These are phyloP conservation scores for Colossoma macropomum DNA, from an alignment of 2,113 vertebrate species.

Conservation along the genomic window DNA sequence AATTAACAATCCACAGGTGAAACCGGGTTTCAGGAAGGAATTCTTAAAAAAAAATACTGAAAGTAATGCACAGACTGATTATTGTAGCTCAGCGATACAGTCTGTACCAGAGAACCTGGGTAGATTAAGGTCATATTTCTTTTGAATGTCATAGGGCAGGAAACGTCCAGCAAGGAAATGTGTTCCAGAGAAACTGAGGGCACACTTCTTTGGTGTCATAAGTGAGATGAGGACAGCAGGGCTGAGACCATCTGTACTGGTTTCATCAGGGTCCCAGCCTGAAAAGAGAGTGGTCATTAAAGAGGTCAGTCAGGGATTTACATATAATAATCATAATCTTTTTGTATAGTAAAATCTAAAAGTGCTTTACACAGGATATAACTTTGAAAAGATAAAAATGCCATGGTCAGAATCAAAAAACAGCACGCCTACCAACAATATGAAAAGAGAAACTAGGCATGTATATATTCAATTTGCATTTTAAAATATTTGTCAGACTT, in stretches of 20 bases:
- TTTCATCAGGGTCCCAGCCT: constrained; percentile 78
- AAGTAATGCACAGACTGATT: background rate
- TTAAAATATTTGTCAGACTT: too few relatives aligned
- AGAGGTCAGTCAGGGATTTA: background rate
- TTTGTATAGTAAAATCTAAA: too few relatives aligned
- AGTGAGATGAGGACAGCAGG: constrained; percentile 83
- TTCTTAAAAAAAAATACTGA: background rate
- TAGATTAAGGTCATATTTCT: constrained; percentile 81
- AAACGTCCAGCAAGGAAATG: constrained; percentile 84
- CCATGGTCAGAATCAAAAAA: too few relatives aligned
- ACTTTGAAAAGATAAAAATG: too few relatives aligned
- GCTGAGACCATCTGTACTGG: constrained; percentile 66
- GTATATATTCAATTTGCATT: too few relatives aligned
- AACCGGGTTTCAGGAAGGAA: background rate
- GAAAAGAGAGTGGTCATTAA: background rate
- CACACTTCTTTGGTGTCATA: constrained; percentile 77
- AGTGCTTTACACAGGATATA: too few relatives aligned
- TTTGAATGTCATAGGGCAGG: constrained; percentile 82
- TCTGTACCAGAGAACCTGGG: constrained; percentile 79
- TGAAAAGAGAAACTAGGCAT: too few relatives aligned
- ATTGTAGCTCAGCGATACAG: constrained; percentile 72
- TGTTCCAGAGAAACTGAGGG: constrained; percentile 77
- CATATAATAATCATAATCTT: too few relatives aligned
- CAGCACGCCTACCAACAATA: too few relatives aligned
- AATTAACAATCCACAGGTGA: background rate